Conservation (phyloP, 2,888 invertebrate genomes). For the Trachelus stipa region DNA sequence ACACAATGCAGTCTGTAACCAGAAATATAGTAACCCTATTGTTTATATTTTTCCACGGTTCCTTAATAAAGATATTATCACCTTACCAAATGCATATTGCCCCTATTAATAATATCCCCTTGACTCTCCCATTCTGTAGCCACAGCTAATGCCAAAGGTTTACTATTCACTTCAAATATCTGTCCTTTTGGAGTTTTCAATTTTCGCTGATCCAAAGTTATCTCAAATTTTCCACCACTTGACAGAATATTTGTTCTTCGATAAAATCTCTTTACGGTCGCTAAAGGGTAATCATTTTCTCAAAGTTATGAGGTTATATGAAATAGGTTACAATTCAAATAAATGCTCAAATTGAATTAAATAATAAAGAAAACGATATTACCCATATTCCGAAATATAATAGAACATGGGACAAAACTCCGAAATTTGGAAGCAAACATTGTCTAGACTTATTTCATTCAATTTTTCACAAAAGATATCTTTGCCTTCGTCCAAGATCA, state of each 20-base stretch:
- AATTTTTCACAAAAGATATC: not conserved
- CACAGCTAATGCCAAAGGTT: conserved; percentile 91
- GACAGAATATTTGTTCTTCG: conserved; percentile 78
- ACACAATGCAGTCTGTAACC: conserved; percentile 83
- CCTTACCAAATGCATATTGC: conserved; percentile 89
- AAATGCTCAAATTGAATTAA: conserved; percentile 6
- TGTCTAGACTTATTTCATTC: not conserved
- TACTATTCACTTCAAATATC: conserved; percentile 81
- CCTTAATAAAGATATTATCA: conserved; percentile 21
- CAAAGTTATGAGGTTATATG: not conserved
- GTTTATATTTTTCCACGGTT: not conserved
- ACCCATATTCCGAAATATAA: conserved; percentile 46
- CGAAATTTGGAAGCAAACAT: conserved; percentile 7
- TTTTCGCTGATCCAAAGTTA: conserved; percentile 88
- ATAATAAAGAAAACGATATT: conserved; percentile 18
- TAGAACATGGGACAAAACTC: conserved; percentile 24
- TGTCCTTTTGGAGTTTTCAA: conserved; percentile 91
- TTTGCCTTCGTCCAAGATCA: not conserved
- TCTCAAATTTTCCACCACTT: conserved; percentile 81
- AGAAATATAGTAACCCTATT: not conserved
- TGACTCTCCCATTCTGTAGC: conserved; percentile 96
- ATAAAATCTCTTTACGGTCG: conserved; percentile 78
- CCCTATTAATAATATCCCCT: conserved; percentile 78
- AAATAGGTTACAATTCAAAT: not conserved
- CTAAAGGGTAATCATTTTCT: conserved; percentile 39